A percentile compares a stretch with the other conserved stretches of the same genome.
Conservation (phyloP, 2,797 vertebrate species). For the Xenentodon cancila region DNA sequence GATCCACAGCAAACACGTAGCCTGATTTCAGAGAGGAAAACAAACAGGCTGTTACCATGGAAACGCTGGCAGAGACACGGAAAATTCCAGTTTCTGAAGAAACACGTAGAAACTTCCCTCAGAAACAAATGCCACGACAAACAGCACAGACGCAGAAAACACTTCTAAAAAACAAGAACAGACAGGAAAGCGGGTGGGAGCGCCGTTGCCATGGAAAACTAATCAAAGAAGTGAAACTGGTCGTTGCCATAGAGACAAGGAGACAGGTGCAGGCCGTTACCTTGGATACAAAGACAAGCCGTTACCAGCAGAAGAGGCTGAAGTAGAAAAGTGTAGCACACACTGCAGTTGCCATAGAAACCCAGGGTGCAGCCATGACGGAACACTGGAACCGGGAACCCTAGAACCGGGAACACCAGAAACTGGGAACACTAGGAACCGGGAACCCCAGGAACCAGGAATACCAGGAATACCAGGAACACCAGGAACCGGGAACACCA, state of each 20-base stretch:
- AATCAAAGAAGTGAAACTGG: background rate
- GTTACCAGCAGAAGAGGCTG: too few species aligned
- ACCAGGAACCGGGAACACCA: too few species aligned
- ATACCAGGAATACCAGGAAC: too few species aligned
- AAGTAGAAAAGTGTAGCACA: too few species aligned
- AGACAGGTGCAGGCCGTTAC: background rate
- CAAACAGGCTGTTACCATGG: slow-evolving; percentile 17
- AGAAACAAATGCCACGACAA: background rate
- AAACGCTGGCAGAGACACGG: background rate
- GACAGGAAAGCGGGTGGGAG: background rate
- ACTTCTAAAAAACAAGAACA: background rate
- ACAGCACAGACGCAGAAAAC: background rate
- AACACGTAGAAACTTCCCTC: background rate
- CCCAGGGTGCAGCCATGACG: too few species aligned
- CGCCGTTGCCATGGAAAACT: background rate
- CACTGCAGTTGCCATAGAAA: too few species aligned
- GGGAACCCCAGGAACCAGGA: too few species aligned
- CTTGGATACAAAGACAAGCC: background rate
- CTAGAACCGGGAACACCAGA: too few species aligned
- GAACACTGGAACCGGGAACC: too few species aligned
- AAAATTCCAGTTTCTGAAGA: background rate
- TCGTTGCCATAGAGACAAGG: background rate
- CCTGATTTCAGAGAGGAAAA: slow-evolving; percentile 68
- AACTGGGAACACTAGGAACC: too few species aligned
- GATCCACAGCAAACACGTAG: slow-evolving; percentile 87